These are phyloP conservation scores for Furnarius figulus DNA, from an alignment of 2,113 vertebrate genomes.

Conservation along the genomic window DNA sequence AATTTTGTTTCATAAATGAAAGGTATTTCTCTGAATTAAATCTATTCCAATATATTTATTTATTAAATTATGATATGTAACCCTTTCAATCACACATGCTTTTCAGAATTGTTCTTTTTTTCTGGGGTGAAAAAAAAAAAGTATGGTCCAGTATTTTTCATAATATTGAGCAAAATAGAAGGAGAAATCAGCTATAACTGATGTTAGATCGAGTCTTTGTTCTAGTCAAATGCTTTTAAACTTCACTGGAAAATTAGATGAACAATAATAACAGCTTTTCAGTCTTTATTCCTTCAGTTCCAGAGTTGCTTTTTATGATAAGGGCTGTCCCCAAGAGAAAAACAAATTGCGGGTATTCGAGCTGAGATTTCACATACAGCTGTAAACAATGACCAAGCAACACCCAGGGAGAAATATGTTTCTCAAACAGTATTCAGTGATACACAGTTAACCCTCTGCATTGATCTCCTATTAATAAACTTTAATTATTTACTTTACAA, in stretches of 20 bases:
- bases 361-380: neutral
- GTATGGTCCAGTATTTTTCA: neutral
- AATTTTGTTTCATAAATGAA: neutral
- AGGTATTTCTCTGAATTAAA: neutral
- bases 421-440: neutral
- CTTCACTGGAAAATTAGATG: neutral
- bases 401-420: neutral
- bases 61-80: neutral
- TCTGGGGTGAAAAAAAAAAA: neutral
- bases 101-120: neutral
- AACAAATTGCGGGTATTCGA: neutral
- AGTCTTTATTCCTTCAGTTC: neutral
- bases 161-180: neutral
- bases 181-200: neutral
- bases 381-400: neutral
- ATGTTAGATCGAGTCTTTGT: neutral
- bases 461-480: neutral
- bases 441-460: neutral
- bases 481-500: neutral
- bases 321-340: neutral
- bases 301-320: neutral
- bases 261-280: neutral
- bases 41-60: neutral
- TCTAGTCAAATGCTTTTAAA: neutral
- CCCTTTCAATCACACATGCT: neutral